These are phyloP conservation scores for Eilema depressum DNA, from an alignment of 2,888 invertebrate species.

Conservation along the genomic window DNA sequence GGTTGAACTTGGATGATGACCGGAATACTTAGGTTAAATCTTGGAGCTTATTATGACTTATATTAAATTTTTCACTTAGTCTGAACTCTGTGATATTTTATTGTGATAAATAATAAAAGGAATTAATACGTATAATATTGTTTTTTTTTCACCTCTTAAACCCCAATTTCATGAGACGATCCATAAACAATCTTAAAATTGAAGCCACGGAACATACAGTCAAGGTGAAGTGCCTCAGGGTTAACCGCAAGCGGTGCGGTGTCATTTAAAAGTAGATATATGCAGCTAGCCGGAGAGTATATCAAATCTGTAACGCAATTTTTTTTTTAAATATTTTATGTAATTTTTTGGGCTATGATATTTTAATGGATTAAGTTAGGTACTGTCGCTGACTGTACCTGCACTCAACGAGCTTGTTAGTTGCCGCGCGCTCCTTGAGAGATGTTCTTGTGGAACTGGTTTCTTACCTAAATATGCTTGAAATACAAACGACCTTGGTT, in stretches of 20 bases:
- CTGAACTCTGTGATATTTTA: conserved; percentile 59
- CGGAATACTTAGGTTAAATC: neutral
- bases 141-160: neutral
- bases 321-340: too few relatives aligned
- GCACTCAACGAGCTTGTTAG: neutral
- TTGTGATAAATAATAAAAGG: neutral
- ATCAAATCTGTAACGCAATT: too few relatives aligned
- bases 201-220: too few relatives aligned
- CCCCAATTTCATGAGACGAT: too few relatives aligned
- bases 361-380: neutral
- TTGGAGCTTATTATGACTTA: neutral
- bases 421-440: neutral
- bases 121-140: neutral
- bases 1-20: neutral
- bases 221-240: too few relatives aligned
- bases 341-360: too few relatives aligned
- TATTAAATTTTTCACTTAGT: conserved; percentile 29
- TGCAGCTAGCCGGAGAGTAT: too few relatives aligned
- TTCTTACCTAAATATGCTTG: neutral
- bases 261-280: too few relatives aligned
- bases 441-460: neutral
- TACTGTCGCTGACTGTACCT: neutral
- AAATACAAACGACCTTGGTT: neutral
- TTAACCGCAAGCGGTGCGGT: too few relatives aligned
- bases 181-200: too few relatives aligned